Conservation (phyloP, 2,113 vertebrate species). For the Bubalus kerabau region DNA sequence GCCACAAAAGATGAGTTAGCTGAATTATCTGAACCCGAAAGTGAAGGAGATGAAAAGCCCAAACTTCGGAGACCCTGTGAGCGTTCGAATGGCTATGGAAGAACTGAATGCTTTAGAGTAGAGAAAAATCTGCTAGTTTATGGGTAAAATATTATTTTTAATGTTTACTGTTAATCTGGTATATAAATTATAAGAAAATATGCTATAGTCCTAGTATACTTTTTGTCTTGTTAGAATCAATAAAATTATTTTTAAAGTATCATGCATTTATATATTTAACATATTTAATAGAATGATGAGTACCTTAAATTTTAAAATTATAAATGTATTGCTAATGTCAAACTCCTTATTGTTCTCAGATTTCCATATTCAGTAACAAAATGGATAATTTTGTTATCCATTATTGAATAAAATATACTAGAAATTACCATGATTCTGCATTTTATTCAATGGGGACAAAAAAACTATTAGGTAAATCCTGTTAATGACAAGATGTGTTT, state of each 20-base stretch:
- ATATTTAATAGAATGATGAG: not conserved
- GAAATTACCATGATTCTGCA: not conserved
- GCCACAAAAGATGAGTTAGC: slow-evolving; percentile 97
- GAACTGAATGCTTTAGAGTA: slow-evolving; percentile 97
- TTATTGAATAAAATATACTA: not conserved
- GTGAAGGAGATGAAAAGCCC: slow-evolving; percentile 93
- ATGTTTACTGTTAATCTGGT: not conserved
- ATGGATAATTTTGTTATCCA: not conserved
- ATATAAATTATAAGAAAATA: not conserved
- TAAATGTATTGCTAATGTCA: not conserved
- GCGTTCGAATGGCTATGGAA: slow-evolving; percentile 92
- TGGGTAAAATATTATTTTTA: slow-evolving; percentile 81
- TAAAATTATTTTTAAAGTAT: not conserved
- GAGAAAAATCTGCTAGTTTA: slow-evolving; percentile 98
- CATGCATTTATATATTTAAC: not conserved
- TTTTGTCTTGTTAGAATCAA: not conserved
- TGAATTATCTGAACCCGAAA: slow-evolving; percentile 95
- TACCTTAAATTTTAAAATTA: not conserved
- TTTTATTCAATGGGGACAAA: not conserved
- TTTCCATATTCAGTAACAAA: not conserved
- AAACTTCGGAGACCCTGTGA: slow-evolving; percentile 93
- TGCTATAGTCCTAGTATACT: not conserved
- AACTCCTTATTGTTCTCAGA: not conserved
- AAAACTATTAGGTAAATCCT: not conserved
- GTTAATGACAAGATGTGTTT: not conserved